Evolutionary conservation across 2,797 vertebrate species (phyloP).

Genomic region (Acipenser transmontanus): DNA sequence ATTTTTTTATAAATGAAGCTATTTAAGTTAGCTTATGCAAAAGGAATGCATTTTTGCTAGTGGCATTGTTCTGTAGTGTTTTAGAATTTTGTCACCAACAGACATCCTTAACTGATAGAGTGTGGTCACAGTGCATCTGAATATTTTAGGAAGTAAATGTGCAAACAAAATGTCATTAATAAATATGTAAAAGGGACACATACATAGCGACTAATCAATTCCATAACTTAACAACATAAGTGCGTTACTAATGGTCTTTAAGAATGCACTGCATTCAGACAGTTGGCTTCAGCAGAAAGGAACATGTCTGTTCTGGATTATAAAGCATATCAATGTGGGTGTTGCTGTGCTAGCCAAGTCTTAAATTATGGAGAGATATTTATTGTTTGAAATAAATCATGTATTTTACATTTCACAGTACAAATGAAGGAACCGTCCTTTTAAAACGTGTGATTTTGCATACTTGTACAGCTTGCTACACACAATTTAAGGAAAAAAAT

Average conservation of each 20-base stretch:
- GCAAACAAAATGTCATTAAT: slow-evolving; percentile 51
- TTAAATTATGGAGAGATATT: too few species aligned
- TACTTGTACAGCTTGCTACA: too few species aligned
- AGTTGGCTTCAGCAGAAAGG: slow-evolving; percentile 59
- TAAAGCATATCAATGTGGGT: background rate
- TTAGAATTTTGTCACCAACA: slow-evolving; percentile 8
- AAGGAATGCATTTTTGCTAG: background rate
- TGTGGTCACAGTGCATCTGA: slow-evolving; percentile 49
- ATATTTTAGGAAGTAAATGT: slow-evolving; percentile 44
- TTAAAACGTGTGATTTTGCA: too few species aligned
- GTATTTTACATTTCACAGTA: too few species aligned
- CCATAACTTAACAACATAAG: slow-evolving; percentile 67
- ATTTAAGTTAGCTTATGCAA: too few species aligned
- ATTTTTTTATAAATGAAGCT: too few species aligned
- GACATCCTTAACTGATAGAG: slow-evolving; percentile 44
- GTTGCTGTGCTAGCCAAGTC: too few species aligned
- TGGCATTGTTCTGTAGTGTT: slow-evolving; percentile 2
- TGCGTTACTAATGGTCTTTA: slow-evolving; percentile 63
- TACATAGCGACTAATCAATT: slow-evolving; percentile 61
- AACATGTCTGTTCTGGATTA: slow-evolving; percentile 73
- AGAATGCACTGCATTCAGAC: slow-evolving; percentile 54
- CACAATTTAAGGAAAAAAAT: too few species aligned
- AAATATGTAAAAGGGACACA: slow-evolving; percentile 54
- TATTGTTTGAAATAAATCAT: too few species aligned
- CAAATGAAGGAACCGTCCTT: too few species aligned